Conservation (phyloP, 2,113 vertebrate genomes). For the Ovibos moschatus region DNA sequence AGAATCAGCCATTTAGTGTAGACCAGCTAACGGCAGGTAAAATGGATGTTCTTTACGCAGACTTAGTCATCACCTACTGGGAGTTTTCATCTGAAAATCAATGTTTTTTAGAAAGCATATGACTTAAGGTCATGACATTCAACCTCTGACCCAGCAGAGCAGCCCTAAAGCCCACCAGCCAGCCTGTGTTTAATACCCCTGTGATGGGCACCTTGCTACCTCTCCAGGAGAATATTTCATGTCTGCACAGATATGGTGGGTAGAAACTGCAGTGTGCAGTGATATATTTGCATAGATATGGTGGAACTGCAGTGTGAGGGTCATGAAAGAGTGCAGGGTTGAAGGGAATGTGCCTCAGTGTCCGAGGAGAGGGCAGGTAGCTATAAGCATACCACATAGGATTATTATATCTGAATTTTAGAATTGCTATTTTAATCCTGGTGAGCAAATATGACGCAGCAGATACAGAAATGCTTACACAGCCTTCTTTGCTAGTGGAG, state of each 20-base stretch:
- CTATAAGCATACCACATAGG: neutral
- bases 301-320: neutral
- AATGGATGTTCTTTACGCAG: neutral
- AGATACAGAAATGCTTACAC: neutral
- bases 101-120: neutral
- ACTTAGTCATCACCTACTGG: neutral
- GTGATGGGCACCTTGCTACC: neutral
- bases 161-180: neutral
- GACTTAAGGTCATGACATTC: neutral
- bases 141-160: neutral
- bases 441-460: neutral
- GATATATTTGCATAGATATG: neutral
- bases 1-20: accelerated
- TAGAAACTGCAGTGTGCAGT: neutral
- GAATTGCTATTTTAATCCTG: neutral
- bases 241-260: neutral
- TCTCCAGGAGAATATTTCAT: neutral
- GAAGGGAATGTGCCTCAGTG: neutral
- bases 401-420: neutral
- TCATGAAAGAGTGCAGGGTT: neutral
- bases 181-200: neutral
- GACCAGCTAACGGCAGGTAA: neutral
- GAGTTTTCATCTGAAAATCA: neutral
- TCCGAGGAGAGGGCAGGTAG: neutral
- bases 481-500: neutral